Base-by-base conservation (phyloP, 2,888 invertebrate genomes). In the Apodemia duryi region DNA sequence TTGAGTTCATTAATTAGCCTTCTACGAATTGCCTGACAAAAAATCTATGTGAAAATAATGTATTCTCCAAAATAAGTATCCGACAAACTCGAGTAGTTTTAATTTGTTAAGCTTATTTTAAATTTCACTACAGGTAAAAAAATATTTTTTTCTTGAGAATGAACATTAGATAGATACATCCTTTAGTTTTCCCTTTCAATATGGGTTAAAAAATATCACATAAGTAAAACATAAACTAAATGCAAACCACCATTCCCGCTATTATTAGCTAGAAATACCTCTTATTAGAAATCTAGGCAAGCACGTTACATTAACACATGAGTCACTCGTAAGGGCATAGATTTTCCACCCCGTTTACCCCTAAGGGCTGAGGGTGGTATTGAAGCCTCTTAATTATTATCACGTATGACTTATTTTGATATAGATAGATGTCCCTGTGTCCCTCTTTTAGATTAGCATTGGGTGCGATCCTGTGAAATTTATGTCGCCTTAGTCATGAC, bases 341-440 rank as follows among this genome's bases (percentile, higher is more conserved):
- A 62, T 61, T 65, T 68, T 73, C 73, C 75, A 54, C 75, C 75
- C 76, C 74, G 70, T 72, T 73, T 69, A 71, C 78, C 77, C 78
- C 77, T 66, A 71, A 77, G 81, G 83, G 77, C 68, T 71, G 71
- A 51, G 75, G 79, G 76, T 74, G 74, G 75, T 74, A 72, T 62
- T 35, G 67, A 71, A 77, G 76, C 79, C 82, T 83, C 86, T 85
- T 86, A 88, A 89, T 88, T 89, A 89, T 88, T 87, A 87, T 87
- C 86, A 86, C 86, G 87, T 88, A 84, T 86, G 88, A 88, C 85
- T 88, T 87, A 88, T 88, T 87, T 87, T 83, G 84, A 82, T 86
- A 88, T 86, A 83, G 87, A 88, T 86, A 83, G 87, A 84, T 83
- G 84, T 81, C 70, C 72, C 73, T 43, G 43, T 43, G 69, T 70